A percentile compares a stretch with the other conserved stretches of the same genome.
phyloP scores from a whole-genome alignment of 2,888 invertebrate genomes.

The Parelbella ahira region DNA sequence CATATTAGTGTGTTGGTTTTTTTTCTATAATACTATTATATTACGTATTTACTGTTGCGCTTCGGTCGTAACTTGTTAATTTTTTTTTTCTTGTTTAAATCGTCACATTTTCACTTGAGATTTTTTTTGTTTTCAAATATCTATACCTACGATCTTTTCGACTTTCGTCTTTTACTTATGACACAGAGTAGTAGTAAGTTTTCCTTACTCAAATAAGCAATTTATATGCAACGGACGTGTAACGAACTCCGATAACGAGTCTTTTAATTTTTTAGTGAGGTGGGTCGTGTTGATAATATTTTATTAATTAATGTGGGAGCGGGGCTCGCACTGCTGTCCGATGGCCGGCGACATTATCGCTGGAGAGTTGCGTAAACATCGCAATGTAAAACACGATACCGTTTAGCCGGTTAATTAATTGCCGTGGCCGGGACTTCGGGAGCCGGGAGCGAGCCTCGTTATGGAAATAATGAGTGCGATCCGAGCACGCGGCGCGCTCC shows the following conservation, averaged over 20 bases:
- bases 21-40: too few relatives aligned
- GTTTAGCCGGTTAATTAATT: constrained; percentile 79
- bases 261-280: constrained; percentile 72
- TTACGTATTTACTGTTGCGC: too few relatives aligned
- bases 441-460: constrained; percentile 54
- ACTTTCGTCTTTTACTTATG: too few relatives aligned
- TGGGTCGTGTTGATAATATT: constrained; percentile 66
- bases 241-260: constrained; percentile 64
- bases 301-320: constrained; percentile 70
- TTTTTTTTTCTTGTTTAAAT: too few relatives aligned
- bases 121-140: too few relatives aligned
- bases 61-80: too few relatives aligned
- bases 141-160: too few relatives aligned
- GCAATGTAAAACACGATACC: constrained; percentile 76
- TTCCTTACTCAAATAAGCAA: constrained; percentile 63
- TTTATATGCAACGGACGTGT: constrained; percentile 66
- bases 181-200: too few relatives aligned
- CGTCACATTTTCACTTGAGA: too few relatives aligned
- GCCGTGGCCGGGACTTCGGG: constrained; percentile 59
- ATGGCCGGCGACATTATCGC: constrained; percentile 47
- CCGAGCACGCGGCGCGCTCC: constrained; percentile 40
- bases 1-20: too few relatives aligned
- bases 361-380: constrained; percentile 76
- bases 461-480: constrained; percentile 72
- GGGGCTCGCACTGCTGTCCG: constrained; percentile 46